These are phyloP conservation scores for Dicrostonyx torquatus DNA, from an alignment of 2,797 vertebrate species.

Conservation along the genomic window DNA sequence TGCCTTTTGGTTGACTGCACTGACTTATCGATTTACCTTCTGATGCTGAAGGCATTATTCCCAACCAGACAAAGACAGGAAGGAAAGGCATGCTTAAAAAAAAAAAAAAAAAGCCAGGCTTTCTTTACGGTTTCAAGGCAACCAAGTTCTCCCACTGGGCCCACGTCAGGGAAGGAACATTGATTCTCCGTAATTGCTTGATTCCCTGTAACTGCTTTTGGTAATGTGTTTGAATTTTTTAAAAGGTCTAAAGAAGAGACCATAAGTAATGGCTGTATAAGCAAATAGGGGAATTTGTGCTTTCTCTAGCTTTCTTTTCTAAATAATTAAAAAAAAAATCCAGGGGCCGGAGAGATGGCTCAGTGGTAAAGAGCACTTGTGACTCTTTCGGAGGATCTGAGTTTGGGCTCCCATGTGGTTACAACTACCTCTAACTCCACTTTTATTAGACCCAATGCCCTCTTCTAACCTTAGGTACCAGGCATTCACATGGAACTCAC, in stretches of 20 bases:
- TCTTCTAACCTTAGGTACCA: background rate
- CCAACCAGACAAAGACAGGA: constrained; percentile 43
- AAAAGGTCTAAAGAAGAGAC: constrained; percentile 54
- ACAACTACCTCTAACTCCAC: background rate
- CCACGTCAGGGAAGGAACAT: constrained; percentile 32
- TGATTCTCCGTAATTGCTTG: constrained; percentile 61
- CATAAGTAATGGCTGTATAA: constrained; percentile 37
- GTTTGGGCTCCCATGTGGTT: background rate
- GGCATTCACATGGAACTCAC: background rate
- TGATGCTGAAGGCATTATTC: background rate
- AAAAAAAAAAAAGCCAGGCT: background rate
- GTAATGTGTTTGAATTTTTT: constrained; percentile 61
- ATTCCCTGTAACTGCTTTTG: constrained; percentile 58
- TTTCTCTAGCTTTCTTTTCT: constrained; percentile 25
- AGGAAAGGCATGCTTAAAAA: background rate
- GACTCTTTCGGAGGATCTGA: background rate
- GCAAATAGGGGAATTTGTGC: background rate
- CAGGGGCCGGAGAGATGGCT: background rate
- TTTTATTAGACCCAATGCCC: background rate
- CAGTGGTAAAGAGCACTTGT: background rate
- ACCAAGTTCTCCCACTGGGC: background rate
- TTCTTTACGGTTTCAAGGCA: background rate
- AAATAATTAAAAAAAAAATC: background rate
- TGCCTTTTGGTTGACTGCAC: constrained; percentile 68
- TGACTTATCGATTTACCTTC: constrained; percentile 83